Conservation (phyloP, 2,797 vertebrate genomes). For the Anisognathus igniventris region DNA sequence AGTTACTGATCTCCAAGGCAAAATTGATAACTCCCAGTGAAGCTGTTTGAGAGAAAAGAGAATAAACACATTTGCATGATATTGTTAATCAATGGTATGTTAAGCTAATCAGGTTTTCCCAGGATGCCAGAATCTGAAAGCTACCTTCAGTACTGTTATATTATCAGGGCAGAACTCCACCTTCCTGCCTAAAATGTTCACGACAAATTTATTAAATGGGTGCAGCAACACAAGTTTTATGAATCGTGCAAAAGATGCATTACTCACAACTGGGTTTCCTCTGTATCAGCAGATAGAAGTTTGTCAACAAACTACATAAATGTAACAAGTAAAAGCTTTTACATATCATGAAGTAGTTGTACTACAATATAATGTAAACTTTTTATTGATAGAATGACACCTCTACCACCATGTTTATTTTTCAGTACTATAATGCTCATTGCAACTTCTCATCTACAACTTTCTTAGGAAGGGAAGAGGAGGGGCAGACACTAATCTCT, state of each 20-base stretch:
- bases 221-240: accelerated
- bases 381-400: not conserved
- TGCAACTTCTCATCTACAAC: not conserved
- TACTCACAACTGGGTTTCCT: not conserved
- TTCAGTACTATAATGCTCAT: not conserved
- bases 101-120: not conserved
- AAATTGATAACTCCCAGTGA: not conserved
- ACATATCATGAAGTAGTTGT: not conserved
- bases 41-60: not conserved
- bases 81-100: not conserved
- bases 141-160: not conserved
- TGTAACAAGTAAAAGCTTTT: not conserved
- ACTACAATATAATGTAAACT: accelerated
- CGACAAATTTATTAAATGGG: not conserved
- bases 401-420: not conserved
- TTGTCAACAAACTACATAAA: not conserved
- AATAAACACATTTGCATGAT: not conserved
- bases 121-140: not conserved
- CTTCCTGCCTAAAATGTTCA: not conserved
- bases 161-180: not conserved
- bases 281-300: not conserved
- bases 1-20: not conserved
- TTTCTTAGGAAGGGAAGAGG: not conserved
- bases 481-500: not conserved
- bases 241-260: not conserved